Percentiles rank a stretch among this genome's conserved stretches.
These are phyloP conservation scores for Epinephelus cyanopodus DNA, from an alignment of 2,113 vertebrate species.

Conservation along the genomic window DNA sequence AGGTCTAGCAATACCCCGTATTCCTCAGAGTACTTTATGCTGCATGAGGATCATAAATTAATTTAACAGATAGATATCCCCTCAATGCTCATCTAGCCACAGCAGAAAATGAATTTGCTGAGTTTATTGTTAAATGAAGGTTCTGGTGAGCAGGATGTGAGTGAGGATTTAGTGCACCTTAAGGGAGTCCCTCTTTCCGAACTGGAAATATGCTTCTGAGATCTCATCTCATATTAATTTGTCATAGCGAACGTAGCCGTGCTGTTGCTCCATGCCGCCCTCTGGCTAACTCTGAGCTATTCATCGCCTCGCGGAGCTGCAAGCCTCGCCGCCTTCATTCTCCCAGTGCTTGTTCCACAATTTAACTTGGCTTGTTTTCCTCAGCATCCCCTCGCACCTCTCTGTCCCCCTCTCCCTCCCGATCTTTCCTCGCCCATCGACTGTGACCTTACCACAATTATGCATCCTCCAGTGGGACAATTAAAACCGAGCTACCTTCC, in stretches of 20 bases:
- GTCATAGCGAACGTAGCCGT: constrained; percentile 58
- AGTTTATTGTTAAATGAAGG: constrained; percentile 72
- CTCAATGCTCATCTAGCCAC: constrained; percentile 55
- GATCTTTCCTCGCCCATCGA: constrained; percentile 32
- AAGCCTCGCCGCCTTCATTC: constrained; percentile 35
- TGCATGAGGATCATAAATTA: constrained; percentile 65
- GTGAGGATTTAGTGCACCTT: constrained; percentile 74
- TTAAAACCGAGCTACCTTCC: constrained; percentile 75
- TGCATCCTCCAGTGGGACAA: constrained; percentile 79
- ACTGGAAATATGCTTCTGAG: constrained; percentile 68
- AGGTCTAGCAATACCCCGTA: constrained; percentile 4
- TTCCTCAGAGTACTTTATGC: constrained; percentile 38
- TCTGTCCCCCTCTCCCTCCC: constrained; percentile 30
- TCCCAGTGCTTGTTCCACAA: constrained; percentile 50
- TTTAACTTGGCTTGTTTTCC: constrained; percentile 65
- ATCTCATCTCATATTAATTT: constrained; percentile 79
- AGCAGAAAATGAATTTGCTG: constrained; percentile 69
- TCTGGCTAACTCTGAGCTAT: constrained; percentile 62
- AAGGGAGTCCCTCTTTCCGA: constrained; percentile 65
- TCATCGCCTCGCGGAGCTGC: constrained; percentile 41
- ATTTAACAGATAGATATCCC: constrained; percentile 62
- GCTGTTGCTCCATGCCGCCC: constrained; percentile 57
- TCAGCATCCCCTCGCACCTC: constrained; percentile 25
- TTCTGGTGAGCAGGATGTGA: constrained; percentile 60
- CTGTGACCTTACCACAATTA: constrained; percentile 74